Evolutionary conservation across 2,797 vertebrate species (phyloP).

Genomic region (Smutsia temminckii): DNA sequence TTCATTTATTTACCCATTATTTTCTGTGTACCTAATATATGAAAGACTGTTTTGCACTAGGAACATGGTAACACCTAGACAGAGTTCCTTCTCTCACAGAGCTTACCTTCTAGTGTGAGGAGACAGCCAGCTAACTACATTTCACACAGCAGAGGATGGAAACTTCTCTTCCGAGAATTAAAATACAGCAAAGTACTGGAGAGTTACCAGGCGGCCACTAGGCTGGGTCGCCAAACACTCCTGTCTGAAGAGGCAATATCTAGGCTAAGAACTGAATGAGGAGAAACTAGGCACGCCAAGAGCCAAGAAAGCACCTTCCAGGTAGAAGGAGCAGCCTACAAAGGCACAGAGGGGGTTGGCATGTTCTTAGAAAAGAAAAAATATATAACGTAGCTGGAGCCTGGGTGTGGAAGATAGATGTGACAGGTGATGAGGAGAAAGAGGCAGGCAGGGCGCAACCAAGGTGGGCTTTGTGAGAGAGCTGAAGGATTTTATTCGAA

Average conservation of each 20-base stretch:
- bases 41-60: background rate
- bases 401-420: background rate
- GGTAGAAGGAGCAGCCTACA: background rate
- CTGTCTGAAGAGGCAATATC: background rate
- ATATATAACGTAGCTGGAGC: background rate
- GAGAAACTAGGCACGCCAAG: background rate
- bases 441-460: background rate
- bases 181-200: background rate
- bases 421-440: background rate
- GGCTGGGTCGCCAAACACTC: background rate
- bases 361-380: background rate
- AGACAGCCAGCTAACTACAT: background rate
- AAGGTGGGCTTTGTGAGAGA: background rate
- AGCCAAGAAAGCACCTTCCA: background rate
- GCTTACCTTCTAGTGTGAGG: background rate
- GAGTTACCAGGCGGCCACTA: background rate
- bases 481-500: background rate
- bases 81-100: background rate
- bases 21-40: background rate
- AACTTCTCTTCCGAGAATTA: constrained; percentile 1
- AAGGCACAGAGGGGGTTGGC: background rate
- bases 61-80: background rate
- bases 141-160: background rate
- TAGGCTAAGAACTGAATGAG: background rate
- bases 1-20: constrained; percentile 30